Evolutionary conservation across 2,113 vertebrate species (phyloP).

Genomic region (Trogon surrucura): DNA sequence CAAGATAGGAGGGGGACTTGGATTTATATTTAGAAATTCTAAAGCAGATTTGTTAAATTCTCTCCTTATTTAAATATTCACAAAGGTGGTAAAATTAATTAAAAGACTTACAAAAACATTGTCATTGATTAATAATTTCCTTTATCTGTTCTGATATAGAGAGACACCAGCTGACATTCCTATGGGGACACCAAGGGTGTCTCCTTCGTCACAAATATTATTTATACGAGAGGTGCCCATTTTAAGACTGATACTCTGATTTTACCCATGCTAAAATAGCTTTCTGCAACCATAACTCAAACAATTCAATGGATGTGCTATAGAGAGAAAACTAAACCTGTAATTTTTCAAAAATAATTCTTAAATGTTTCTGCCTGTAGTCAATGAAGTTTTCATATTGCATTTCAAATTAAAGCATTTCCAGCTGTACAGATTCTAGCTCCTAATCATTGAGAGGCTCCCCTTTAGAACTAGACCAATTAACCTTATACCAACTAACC

Average conservation of each 20-base stretch:
- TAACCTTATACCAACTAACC: background rate
- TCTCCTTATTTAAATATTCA: background rate
- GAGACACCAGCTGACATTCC: background rate
- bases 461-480: background rate
- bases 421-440: background rate
- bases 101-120: background rate
- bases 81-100: background rate
- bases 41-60: background rate
- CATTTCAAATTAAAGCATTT: constrained; percentile 9
- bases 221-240: background rate
- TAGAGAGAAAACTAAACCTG: background rate
- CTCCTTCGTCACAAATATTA: background rate
- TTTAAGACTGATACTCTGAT: background rate
- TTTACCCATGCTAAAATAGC: background rate
- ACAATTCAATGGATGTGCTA: background rate
- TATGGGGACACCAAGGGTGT: background rate
- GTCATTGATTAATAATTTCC: background rate
- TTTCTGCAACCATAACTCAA: background rate
- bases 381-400: background rate
- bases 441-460: background rate
- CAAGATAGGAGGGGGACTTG: background rate
- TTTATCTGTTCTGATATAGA: background rate
- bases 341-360: background rate
- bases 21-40: background rate
- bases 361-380: background rate